Evolutionary conservation across 2,113 vertebrate genomes (phyloP), one percentile per base, ranked within the genome.

Genomic region (Cricetomys ansorgei): DNA sequence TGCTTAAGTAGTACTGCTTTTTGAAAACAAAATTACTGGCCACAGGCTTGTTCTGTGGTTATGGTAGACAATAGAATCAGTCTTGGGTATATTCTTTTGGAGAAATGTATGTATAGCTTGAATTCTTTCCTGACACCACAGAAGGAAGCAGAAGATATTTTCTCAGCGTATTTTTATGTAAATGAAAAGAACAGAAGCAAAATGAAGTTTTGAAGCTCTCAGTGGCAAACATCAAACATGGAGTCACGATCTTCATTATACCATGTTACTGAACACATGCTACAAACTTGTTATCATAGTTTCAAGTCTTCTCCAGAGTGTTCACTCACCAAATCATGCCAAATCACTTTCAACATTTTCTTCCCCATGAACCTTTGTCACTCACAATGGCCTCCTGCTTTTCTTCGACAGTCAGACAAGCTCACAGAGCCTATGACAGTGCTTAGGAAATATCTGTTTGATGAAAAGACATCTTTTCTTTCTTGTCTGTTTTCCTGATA

Each of bases 311-410:
- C 37, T 89, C 1, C 7, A 21, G 29, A 13, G 9, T 40, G 34
- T 86, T 8, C 5, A 12, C 11, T 45, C 40, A 45, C 7, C 6
- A 62, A 16, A 1, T 2, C 1, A 43, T 31, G 1, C 4, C 7
- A 45, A 29, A 45, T 45, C 15, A 83, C 7, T 64, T 53, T 8
- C 1, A 53, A 29, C 17, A 6, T 37, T 27, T 11, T 6, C n/a
- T 12, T 23, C 6, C 4, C 48, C 17, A 48, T 17, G 13, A 21
- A 37, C 10, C 10, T 2, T 12, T 55, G 10, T 53, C 12, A 11
- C 1, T 75, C 31, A 48, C 29, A 48, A 1, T n/a, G 34, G 21
- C 0, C 27, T 69, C 4, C 12, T 59, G 1, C 43, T 72, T 55
- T 72, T 37, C 72, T 16, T 43, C 53, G 12, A 1, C 12, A 53